Evolutionary conservation across 2,797 vertebrate genomes (phyloP).

Genomic region (Pagetopsis macropterus): DNA sequence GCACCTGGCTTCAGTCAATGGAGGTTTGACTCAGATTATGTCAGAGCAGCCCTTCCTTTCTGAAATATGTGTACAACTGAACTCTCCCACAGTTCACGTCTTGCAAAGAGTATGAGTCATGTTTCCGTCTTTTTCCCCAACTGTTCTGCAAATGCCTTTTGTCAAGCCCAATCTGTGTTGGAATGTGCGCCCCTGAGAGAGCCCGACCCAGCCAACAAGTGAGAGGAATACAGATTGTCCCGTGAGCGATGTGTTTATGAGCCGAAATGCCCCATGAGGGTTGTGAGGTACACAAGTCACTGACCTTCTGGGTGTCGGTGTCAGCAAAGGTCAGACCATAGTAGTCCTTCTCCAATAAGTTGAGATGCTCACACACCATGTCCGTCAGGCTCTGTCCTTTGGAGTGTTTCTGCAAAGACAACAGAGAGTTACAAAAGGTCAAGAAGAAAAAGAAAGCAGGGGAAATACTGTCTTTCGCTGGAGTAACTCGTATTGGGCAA

Average conservation of each 20-base stretch:
- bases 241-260: constrained; percentile 30
- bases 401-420: constrained; percentile 89
- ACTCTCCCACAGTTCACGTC: constrained; percentile 6
- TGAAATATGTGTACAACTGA: constrained; percentile 32
- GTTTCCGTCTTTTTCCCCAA: constrained; percentile 31
- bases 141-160: constrained; percentile 46
- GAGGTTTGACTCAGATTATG: constrained; percentile 39
- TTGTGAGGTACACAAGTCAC: constrained; percentile 41
- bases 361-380: constrained; percentile 94
- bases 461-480: not conserved
- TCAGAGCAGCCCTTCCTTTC: constrained; percentile 8
- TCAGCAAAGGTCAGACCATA: constrained; percentile 95
- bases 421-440: constrained; percentile 24
- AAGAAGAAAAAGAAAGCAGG: not conserved
- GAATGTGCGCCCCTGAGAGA: constrained; percentile 32
- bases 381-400: constrained; percentile 93
- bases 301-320: constrained; percentile 95
- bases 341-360: constrained; percentile 98
- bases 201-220: constrained; percentile 12
- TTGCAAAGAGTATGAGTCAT: constrained; percentile 26
- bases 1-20: constrained; percentile 9
- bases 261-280: constrained; percentile 5
- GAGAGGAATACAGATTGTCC: constrained; percentile 59
- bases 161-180: constrained; percentile 37
- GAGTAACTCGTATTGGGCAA: not conserved